Evolutionary conservation across 2,888 invertebrate species (phyloP).

Genomic region (Luperina nickerlii): DNA sequence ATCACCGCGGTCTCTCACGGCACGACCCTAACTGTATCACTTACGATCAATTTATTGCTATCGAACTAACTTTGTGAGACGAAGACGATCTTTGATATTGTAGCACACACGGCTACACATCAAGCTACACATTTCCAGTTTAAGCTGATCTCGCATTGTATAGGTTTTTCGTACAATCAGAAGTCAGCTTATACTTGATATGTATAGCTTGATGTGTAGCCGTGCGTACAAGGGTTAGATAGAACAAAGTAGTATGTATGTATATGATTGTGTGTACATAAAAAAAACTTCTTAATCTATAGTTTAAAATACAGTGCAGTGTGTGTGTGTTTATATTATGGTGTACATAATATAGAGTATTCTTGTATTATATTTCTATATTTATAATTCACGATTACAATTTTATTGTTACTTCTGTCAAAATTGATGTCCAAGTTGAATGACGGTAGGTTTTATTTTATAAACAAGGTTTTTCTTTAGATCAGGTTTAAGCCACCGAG

Average conservation of each 20-base stretch:
- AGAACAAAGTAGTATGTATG: too few relatives aligned
- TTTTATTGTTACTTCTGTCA: not conserved
- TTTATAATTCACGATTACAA: not conserved
- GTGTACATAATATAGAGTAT: too few relatives aligned
- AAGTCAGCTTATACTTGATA: not conserved
- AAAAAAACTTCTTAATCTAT: not conserved
- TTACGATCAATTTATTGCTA: conserved; percentile 65
- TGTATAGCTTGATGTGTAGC: not conserved
- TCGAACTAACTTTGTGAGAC: conserved; percentile 37
- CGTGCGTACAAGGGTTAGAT: not conserved
- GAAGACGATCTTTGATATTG: conserved; percentile 11
- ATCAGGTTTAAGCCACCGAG: not conserved
- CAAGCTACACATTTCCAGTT: not conserved
- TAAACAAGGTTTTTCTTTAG: too few relatives aligned
- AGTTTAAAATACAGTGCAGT: too few relatives aligned
- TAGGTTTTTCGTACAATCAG: not conserved
- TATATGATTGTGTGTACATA: not conserved
- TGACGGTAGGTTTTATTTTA: not conserved
- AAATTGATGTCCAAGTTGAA: not conserved
- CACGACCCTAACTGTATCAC: conserved; percentile 69
- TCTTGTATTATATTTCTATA: too few relatives aligned
- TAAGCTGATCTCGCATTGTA: not conserved
- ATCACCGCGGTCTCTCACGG: conserved; percentile 67
- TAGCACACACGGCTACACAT: not conserved
- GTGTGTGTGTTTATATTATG: too few relatives aligned